Evolutionary conservation across 2,797 vertebrate species (phyloP).

Genomic region (Macropodus opercularis): DNA sequence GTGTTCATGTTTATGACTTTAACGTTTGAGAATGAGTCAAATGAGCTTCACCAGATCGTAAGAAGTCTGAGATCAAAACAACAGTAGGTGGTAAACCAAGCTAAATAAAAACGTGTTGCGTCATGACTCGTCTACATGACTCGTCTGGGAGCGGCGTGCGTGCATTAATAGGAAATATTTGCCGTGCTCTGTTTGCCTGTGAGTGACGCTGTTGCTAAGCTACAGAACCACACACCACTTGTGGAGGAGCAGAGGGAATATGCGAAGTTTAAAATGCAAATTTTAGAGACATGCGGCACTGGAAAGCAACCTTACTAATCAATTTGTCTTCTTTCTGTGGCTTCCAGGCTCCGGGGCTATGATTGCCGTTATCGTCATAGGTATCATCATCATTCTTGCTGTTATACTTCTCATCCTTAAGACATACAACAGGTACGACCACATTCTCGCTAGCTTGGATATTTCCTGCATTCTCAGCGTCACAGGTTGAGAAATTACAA

Average conservation of each 20-base stretch:
- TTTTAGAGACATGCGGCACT: background rate
- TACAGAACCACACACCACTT: slow-evolving; percentile 3
- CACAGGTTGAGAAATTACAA: background rate
- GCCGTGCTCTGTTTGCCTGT: slow-evolving; percentile 21
- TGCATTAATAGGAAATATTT: slow-evolving; percentile 42
- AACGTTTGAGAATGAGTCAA: too few species aligned
- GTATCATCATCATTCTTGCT: slow-evolving; percentile 89
- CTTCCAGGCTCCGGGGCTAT: slow-evolving; percentile 93
- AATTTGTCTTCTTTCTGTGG: background rate
- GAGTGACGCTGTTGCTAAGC: slow-evolving; percentile 32
- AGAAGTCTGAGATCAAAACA: background rate
- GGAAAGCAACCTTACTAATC: background rate
- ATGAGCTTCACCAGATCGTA: background rate
- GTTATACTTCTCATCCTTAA: slow-evolving; percentile 90
- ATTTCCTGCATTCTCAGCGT: slow-evolving; percentile 23
- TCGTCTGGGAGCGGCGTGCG: slow-evolving; percentile 26
- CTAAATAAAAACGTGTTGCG: slow-evolving; percentile 3
- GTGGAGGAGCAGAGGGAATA: background rate
- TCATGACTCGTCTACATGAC: slow-evolving; percentile 31
- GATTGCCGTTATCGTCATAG: slow-evolving; percentile 90
- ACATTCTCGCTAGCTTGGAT: slow-evolving; percentile 57
- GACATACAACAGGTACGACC: slow-evolving; percentile 91
- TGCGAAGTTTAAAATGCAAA: background rate
- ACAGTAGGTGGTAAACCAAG: background rate
- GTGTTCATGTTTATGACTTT: background rate